Evolutionary conservation across 1,140 invertebrate species (phyloP).

Genomic region (Maniola jurtina): DNA sequence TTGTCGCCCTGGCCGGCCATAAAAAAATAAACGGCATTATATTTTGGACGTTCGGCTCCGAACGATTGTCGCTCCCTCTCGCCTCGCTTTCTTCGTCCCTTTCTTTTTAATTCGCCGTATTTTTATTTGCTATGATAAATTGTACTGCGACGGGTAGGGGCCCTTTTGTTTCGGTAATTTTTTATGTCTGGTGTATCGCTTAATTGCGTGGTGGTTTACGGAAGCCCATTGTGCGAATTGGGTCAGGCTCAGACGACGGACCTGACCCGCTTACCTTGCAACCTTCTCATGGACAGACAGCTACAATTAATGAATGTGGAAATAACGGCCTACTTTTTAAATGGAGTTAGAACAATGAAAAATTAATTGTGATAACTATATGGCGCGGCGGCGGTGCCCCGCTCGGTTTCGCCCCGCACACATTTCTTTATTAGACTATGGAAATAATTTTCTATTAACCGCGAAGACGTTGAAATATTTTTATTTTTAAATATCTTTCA

Average conservation of each 20-base stretch:
- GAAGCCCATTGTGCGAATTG: conserved; percentile 70
- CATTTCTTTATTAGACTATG: conserved; percentile 25
- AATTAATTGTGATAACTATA: conserved; percentile 39
- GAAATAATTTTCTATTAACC: conserved; percentile 24
- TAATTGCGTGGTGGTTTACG: conserved; percentile 72
- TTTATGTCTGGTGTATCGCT: conserved; percentile 75
- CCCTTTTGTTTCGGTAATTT: conserved; percentile 76
- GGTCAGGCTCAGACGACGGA: conserved; percentile 61
- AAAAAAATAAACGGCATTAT: conserved; percentile 72
- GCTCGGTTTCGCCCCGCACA: conserved; percentile 16
- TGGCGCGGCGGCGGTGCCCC: conserved; percentile 17
- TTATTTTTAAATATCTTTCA: background rate
- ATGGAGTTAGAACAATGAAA: conserved; percentile 41
- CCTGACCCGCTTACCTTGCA: conserved; percentile 68
- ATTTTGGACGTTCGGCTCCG: conserved; percentile 63
- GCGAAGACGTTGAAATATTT: background rate
- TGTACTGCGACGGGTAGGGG: conserved; percentile 57
- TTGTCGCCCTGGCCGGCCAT: conserved; percentile 49
- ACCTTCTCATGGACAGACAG: conserved; percentile 46
- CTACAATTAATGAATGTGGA: conserved; percentile 51
- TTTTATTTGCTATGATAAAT: conserved; percentile 78
- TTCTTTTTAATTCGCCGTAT: conserved; percentile 76
- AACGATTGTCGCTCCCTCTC: conserved; percentile 66
- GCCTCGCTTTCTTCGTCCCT: conserved; percentile 69
- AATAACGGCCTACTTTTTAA: conserved; percentile 46